phyloP scores from a whole-genome alignment of 2,113 vertebrate species.

The Suncus etruscus region DNA sequence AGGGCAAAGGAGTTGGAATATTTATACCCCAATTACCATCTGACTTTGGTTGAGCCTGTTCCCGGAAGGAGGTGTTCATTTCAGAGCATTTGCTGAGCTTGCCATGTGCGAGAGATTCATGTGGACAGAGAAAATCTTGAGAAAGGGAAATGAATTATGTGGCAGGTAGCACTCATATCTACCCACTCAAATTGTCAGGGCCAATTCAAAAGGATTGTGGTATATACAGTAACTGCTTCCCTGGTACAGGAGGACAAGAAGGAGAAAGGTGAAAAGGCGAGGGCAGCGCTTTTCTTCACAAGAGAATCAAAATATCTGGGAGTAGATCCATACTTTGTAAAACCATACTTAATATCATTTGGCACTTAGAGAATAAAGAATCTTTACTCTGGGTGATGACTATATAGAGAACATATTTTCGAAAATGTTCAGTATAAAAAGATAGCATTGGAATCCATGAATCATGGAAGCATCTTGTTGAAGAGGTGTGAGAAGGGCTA shows the following conservation, averaged over 20 bases:
- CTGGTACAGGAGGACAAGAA: neutral
- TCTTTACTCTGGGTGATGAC: slow-evolving; percentile 17
- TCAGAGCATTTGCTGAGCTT: neutral
- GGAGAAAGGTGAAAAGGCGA: neutral
- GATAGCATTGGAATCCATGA: neutral
- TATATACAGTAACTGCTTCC: neutral
- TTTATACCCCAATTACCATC: neutral
- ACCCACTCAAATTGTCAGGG: slow-evolving; percentile 16
- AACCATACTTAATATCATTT: slow-evolving; percentile 21
- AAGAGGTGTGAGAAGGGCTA: slow-evolving; percentile 19
- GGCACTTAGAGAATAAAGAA: slow-evolving; percentile 26
- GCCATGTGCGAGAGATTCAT: neutral
- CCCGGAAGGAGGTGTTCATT: neutral
- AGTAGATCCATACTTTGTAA: slow-evolving; percentile 4
- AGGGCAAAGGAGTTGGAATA: neutral
- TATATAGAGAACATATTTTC: slow-evolving; percentile 36
- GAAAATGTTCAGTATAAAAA: slow-evolving; percentile 35
- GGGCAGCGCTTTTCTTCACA: neutral
- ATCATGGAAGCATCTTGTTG: slow-evolving; percentile 41
- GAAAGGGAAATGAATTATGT: slow-evolving; percentile 25
- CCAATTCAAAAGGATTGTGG: neutral
- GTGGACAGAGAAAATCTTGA: slow-evolving; percentile 34
- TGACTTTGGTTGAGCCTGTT: neutral
- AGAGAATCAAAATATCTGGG: slow-evolving; percentile 20
- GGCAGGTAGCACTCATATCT: slow-evolving; percentile 38